phyloP scores from a whole-genome alignment of 1,140 invertebrate species.

The Heliconius himera region DNA sequence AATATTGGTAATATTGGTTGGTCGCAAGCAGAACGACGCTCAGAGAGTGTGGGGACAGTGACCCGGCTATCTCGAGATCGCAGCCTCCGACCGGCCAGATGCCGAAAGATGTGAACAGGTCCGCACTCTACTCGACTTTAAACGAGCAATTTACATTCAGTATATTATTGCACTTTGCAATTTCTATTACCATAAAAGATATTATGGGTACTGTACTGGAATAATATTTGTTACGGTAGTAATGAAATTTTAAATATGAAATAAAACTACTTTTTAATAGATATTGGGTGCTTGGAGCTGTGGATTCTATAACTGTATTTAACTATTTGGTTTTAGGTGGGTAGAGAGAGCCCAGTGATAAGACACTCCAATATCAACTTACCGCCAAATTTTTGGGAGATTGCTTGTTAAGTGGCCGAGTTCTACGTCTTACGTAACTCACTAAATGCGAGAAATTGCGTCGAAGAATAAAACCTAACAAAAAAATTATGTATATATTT shows the following conservation, averaged over 20 bases:
- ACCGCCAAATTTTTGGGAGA: too few species aligned
- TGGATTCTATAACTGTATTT: too few species aligned
- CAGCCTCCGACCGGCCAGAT: constrained; percentile 80
- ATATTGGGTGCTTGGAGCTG: not conserved
- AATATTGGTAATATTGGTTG: not conserved
- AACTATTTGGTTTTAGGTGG: too few species aligned
- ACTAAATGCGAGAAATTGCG: too few species aligned
- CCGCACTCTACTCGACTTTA: constrained; percentile 48
- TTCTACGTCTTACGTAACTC: too few species aligned
- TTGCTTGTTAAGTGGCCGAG: too few species aligned
- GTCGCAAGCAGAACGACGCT: constrained; percentile 30
- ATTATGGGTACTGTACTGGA: not conserved
- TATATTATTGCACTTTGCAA: constrained; percentile 1
- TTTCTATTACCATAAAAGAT: constrained; percentile 13
- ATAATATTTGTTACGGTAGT: not conserved
- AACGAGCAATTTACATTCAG: constrained; percentile 15
- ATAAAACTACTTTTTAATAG: not conserved
- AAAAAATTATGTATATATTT: not conserved
- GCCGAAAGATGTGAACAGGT: constrained; percentile 77
- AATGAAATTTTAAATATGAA: not conserved
- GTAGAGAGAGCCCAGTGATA: too few species aligned
- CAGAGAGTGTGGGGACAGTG: constrained; percentile 65
- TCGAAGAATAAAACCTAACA: not conserved
- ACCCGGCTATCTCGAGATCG: constrained; percentile 75
- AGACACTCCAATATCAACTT: too few species aligned